phyloP scores from a whole-genome alignment of 2,797 vertebrate species.

The Pseudochromis fuscus region DNA sequence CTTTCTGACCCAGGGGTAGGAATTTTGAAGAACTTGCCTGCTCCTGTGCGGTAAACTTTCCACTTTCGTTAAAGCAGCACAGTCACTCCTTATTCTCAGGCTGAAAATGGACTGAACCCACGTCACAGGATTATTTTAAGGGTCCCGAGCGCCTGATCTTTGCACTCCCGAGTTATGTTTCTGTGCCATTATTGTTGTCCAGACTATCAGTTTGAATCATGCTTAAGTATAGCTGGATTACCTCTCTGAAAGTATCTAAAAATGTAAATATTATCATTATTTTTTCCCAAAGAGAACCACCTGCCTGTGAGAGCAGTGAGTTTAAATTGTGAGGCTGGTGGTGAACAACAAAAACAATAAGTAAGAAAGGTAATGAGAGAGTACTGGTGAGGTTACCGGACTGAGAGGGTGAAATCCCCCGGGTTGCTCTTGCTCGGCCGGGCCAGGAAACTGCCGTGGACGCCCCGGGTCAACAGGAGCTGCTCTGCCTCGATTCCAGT shows the following conservation, averaged over 20 bases:
- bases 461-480: conserved; percentile 89
- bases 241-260: background rate
- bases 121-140: background rate
- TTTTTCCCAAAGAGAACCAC: conserved; percentile 16
- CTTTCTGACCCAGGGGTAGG: background rate
- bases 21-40: background rate
- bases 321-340: conserved; percentile 10
- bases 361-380: background rate
- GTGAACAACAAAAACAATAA: conserved; percentile 3
- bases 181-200: conserved; percentile 5
- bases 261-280: conserved; percentile 3
- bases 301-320: conserved; percentile 12
- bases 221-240: background rate
- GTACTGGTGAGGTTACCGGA: conserved; percentile 84
- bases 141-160: conserved; percentile 1
- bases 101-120: background rate
- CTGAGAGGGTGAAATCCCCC: conserved; percentile 92
- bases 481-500: conserved; percentile 90
- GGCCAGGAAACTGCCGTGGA: conserved; percentile 92
- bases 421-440: conserved; percentile 94
- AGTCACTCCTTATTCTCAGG: background rate
- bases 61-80: background rate
- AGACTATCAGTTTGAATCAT: conserved; percentile 2
- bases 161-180: conserved; percentile 6
- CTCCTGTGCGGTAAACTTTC: background rate